Conservation (phyloP, 2,113 vertebrate species). For the Fukomys damarensis region DNA sequence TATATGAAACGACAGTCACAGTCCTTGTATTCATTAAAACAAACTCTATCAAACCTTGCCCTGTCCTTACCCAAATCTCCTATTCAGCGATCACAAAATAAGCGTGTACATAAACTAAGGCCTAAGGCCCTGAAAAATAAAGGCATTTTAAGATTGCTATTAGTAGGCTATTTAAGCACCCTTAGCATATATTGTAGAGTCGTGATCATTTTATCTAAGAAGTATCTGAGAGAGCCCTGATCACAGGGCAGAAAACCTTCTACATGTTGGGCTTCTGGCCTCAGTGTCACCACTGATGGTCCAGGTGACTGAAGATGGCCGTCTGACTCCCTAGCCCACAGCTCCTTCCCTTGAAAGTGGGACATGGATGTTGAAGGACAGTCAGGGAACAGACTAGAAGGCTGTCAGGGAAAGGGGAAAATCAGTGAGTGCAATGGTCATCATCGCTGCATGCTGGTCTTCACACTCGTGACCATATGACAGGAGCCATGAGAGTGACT, state of each 20-base stretch:
- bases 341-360: not conserved
- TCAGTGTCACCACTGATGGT: not conserved
- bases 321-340: not conserved
- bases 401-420: not conserved
- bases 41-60: not conserved
- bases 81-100: rapidly evolving
- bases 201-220: not conserved
- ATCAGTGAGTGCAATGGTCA: rapidly evolving
- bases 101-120: not conserved
- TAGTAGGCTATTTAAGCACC: not conserved
- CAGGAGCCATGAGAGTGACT: not conserved
- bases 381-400: not conserved
- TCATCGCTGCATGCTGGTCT: rapidly evolving
- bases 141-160: not conserved
- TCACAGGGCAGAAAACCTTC: not conserved
- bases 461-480: not conserved
- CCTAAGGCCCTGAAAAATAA: not conserved
- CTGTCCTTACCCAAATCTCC: not conserved
- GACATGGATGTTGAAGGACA: not conserved
- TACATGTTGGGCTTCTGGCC: not conserved
- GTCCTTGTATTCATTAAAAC: not conserved
- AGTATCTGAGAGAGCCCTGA: not conserved
- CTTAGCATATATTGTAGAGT: rapidly evolving
- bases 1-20: not conserved
- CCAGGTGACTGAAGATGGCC: not conserved